A percentile compares a stretch with the other conserved stretches of the same genome.
Conservation (phyloP, 2,113 vertebrate genomes). For the Globicephala melas region DNA sequence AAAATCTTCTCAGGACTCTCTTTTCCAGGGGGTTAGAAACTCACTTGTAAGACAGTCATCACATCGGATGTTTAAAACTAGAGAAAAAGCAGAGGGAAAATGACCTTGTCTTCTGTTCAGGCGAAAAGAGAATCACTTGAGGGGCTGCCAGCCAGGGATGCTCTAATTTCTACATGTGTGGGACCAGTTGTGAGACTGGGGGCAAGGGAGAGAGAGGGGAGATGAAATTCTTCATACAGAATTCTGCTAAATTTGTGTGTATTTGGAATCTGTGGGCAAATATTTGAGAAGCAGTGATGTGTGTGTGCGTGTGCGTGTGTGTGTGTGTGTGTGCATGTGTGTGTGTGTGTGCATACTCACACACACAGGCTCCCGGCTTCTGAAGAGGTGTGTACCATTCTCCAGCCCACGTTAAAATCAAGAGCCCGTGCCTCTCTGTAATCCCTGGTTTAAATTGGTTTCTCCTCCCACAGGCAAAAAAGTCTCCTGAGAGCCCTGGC, state of each 20-base stretch:
- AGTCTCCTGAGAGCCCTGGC: not conserved
- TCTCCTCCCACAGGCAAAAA: not conserved
- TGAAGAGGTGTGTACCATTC: not conserved
- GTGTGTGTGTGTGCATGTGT: too few species aligned
- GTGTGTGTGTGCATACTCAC: rapidly evolving
- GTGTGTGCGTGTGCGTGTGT: too few species aligned
- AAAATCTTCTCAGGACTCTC: slow-evolving; percentile 5
- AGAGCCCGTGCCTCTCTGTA: not conserved
- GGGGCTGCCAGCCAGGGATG: rapidly evolving
- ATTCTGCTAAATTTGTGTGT: not conserved
- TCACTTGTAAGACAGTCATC: not conserved
- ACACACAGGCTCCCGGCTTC: not conserved
- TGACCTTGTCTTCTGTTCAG: rapidly evolving
- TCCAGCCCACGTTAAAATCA: not conserved
- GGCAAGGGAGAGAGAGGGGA: not conserved
- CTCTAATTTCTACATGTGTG: not conserved
- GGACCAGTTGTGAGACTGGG: rapidly evolving
- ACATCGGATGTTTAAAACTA: not conserved
- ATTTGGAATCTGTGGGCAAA: not conserved
- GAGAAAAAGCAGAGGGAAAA: not conserved
- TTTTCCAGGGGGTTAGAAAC: not conserved
- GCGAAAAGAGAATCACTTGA: not conserved
- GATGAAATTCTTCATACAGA: not conserved
- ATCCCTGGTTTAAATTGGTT: not conserved
- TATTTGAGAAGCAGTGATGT: not conserved